phyloP scores from a whole-genome alignment of 1,140 invertebrate species.

The Brachionus angularis region DNA sequence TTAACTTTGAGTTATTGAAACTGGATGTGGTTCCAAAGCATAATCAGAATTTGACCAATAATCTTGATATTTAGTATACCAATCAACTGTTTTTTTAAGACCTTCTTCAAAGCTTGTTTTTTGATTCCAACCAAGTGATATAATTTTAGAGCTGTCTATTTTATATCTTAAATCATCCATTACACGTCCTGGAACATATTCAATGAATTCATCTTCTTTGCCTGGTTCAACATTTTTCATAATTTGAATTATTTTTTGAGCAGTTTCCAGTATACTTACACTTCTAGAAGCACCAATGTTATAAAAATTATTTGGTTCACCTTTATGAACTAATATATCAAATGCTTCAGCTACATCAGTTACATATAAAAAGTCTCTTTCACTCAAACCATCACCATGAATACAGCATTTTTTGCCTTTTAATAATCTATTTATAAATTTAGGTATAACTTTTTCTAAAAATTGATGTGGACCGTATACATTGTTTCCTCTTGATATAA shows the following conservation, averaged over 20 bases:
- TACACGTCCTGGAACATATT: conserved; percentile 51
- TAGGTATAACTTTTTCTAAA: conserved; percentile 51
- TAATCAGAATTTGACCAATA: neutral
- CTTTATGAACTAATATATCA: conserved; percentile 50
- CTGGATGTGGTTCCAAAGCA: neutral
- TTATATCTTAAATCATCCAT: conserved; percentile 55
- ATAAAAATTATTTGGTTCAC: conserved; percentile 51
- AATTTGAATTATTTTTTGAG: conserved; percentile 46
- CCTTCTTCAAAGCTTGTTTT: conserved; percentile 52
- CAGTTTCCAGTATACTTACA: conserved; percentile 45
- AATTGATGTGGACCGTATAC: conserved; percentile 57
- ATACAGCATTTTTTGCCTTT: conserved; percentile 48
- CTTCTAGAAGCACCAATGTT: conserved; percentile 53
- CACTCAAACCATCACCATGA: conserved; percentile 49
- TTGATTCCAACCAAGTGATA: conserved; percentile 51
- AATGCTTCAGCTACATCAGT: conserved; percentile 52
- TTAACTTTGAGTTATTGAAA: neutral
- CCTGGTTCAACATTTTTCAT: conserved; percentile 48
- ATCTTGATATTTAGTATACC: neutral
- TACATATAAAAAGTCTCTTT: conserved; percentile 52
- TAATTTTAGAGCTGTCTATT: conserved; percentile 52
- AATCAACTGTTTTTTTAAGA: conserved; percentile 45
- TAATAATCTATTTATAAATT: conserved; percentile 52
- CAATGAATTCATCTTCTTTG: conserved; percentile 38
- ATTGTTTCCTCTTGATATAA: conserved; percentile 54